Percentiles rank a stretch among this genome's conserved stretches.
Evolutionary conservation across 2,113 vertebrate genomes (phyloP).

Genomic region (Piliocolobus tephrosceles): DNA sequence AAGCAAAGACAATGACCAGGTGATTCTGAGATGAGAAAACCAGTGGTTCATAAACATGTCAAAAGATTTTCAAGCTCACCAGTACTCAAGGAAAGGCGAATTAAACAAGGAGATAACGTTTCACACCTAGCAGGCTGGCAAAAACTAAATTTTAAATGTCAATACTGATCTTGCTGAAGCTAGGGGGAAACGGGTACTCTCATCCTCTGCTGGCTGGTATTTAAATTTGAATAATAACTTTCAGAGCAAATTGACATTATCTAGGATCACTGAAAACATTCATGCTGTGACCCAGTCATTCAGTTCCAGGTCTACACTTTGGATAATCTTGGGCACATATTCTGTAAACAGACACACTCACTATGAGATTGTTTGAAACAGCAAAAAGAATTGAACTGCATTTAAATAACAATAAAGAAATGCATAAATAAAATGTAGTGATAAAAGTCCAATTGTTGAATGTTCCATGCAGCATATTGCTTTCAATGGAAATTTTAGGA

Average conservation of each 20-base stretch:
- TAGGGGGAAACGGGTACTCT: background rate
- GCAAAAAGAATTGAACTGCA: background rate
- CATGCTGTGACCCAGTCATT: background rate
- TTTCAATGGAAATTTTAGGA: background rate
- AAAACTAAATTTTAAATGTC: background rate
- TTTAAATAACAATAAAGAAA: background rate
- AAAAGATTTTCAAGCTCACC: background rate
- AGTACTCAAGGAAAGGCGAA: background rate
- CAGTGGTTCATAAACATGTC: background rate
- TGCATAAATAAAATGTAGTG: background rate
- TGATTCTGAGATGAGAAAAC: background rate
- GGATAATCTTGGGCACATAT: background rate
- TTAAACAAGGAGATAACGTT: background rate
- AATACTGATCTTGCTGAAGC: background rate
- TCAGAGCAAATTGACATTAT: background rate
- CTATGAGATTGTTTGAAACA: background rate
- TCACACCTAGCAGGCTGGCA: background rate
- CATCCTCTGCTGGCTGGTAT: too few relatives aligned
- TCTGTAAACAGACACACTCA: background rate
- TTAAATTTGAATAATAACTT: background rate
- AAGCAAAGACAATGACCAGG: background rate
- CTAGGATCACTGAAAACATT: background rate
- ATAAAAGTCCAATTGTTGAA: background rate
- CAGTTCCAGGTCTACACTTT: background rate
- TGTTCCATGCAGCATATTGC: background rate